Percentiles rank a stretch among this genome's conserved stretches.
Evolutionary conservation across 2,113 vertebrate genomes (phyloP).

Genomic region (Peromyscus californicus): DNA sequence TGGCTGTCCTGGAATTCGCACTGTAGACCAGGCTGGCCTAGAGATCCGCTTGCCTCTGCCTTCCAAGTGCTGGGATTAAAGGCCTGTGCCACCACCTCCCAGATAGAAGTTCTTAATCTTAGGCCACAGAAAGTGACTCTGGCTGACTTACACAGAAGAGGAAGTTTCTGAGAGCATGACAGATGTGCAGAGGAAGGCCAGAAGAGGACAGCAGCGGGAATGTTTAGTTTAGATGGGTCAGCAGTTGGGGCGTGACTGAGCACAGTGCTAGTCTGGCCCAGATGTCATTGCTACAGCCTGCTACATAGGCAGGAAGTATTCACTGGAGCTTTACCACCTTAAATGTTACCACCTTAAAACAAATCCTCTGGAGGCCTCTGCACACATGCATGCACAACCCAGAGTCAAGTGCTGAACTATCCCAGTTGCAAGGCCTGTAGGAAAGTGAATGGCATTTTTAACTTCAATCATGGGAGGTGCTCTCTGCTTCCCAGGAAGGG

Average conservation of each 20-base stretch:
- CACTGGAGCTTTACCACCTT: background rate
- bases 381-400: background rate
- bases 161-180: background rate
- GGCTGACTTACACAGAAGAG: background rate
- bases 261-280: background rate
- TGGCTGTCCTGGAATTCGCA: background rate
- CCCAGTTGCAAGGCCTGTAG: background rate
- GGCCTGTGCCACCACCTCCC: rapidly evolving
- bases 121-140: background rate
- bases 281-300: background rate
- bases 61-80: background rate
- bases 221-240: background rate
- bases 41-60: background rate
- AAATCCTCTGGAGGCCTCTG: background rate
- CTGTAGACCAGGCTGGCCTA: background rate
- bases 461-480: background rate
- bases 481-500: background rate
- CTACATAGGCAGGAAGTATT: background rate
- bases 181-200: background rate
- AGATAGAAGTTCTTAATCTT: background rate
- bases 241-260: background rate
- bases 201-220: background rate
- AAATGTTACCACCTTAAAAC: background rate
- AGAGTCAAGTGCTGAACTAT: background rate
- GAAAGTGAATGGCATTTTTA: background rate